phyloP scores from a whole-genome alignment of 2,888 invertebrate genomes.

The Caenorhabditis parvicauda region DNA sequence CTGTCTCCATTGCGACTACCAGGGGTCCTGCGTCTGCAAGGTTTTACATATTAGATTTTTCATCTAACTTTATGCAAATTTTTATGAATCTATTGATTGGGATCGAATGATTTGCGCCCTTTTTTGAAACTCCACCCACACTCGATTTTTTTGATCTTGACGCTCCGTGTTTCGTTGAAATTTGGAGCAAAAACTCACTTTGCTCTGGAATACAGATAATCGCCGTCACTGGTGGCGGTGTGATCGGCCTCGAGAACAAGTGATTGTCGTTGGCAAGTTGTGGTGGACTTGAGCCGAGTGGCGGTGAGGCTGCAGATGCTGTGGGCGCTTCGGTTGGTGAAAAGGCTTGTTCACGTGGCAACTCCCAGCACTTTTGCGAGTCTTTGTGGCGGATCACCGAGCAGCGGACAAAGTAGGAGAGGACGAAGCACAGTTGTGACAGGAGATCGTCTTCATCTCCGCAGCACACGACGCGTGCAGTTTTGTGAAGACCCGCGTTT shows the following conservation, averaged over 20 bases:
- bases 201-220: neutral
- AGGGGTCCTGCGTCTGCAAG: too few relatives aligned
- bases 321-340: conserved; percentile 8
- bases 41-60: too few relatives aligned
- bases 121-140: too few relatives aligned
- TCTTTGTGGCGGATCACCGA: conserved; percentile 41
- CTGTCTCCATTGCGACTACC: neutral
- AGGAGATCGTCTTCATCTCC: conserved; percentile 70
- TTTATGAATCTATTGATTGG: too few relatives aligned
- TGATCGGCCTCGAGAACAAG: too few relatives aligned
- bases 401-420: conserved; percentile 85
- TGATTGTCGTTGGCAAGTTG: too few relatives aligned
- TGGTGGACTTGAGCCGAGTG: too few relatives aligned
- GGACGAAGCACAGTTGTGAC: conserved; percentile 71
- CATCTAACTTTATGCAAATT: too few relatives aligned
- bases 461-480: conserved; percentile 76
- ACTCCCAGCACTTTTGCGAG: conserved; percentile 11
- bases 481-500: conserved; percentile 78
- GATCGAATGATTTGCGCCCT: too few relatives aligned
- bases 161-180: conserved; percentile 6
- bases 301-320: neutral
- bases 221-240: neutral
- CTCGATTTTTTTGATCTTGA: too few relatives aligned
- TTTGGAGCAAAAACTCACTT: neutral
- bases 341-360: conserved; percentile 20